A percentile compares a stretch with the other conserved stretches of the same genome.
Conservation (phyloP, 1,140 invertebrate species). For the Drosophila dunni region DNA sequence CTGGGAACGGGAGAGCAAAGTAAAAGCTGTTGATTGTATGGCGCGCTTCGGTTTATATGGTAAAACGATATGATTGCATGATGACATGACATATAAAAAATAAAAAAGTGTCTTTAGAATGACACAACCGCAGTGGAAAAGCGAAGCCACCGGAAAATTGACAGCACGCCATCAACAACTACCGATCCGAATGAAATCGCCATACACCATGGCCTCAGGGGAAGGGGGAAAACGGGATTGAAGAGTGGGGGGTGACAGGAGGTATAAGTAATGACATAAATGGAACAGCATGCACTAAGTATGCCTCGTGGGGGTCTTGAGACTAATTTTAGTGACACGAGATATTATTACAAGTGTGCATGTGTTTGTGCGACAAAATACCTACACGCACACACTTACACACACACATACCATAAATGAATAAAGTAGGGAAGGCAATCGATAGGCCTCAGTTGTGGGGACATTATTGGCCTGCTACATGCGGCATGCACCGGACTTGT, state of each 20-base stretch:
- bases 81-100: slow-evolving; percentile 69
- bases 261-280: slow-evolving; percentile 63
- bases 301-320: slow-evolving; percentile 55
- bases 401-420: neutral
- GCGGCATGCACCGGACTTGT: slow-evolving; percentile 9
- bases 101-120: slow-evolving; percentile 8
- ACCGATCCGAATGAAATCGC: slow-evolving; percentile 9
- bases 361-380: slow-evolving; percentile 6
- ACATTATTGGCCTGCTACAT: slow-evolving; percentile 4
- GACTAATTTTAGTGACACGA: slow-evolving; percentile 72
- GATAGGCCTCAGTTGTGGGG: slow-evolving; percentile 43
- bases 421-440: slow-evolving; percentile 55
- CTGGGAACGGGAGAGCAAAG: slow-evolving; percentile 14
- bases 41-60: slow-evolving; percentile 62
- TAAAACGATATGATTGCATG: slow-evolving; percentile 81
- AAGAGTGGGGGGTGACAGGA: slow-evolving; percentile 1
- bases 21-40: slow-evolving; percentile 55
- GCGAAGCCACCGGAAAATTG: slow-evolving; percentile 72
- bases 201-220: neutral
- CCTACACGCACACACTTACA: neutral
- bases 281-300: slow-evolving; percentile 45
- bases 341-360: slow-evolving; percentile 33
- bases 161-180: slow-evolving; percentile 67
- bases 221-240: neutral
- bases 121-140: slow-evolving; percentile 24